Evolutionary conservation across 2,888 invertebrate genomes (phyloP), one percentile per base, ranked within the genome.

Genomic region (Drosophila neutralis): DNA sequence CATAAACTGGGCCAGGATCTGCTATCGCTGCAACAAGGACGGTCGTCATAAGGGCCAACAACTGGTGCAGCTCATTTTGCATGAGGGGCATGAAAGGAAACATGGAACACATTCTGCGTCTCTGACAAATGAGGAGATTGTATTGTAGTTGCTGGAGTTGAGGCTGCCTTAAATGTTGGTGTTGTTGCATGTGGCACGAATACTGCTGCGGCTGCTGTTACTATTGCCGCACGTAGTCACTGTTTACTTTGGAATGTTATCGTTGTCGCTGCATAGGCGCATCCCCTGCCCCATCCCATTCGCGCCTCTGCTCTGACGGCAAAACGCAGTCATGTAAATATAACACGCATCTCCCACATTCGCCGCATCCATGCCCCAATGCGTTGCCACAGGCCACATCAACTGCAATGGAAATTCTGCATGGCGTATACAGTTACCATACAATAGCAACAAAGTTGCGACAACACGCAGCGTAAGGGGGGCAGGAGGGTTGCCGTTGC

Each of bases 271-370:
- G 65, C 66, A 66, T 58, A 51, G 76, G 66, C 80, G 70, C 69
- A 75, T 63, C 82, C 48, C 24, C 21, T 27, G 6, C 10, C 49
- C n/a, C 33, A 4, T 1, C 18, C 31, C 35, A 33, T 33, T 62
- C 57, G 52, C 36, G 31, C 38, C 56, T 27, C 60, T 33, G 24
- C 33, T 60, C 73, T 77, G 87, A 76, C 87, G 84, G 70, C 54
- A 60, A 79, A 83, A 76, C 73, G 87, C 86, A 87, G 77, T 80
- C 90, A 83, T 83, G 90, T 76, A 87, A 90, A 89, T 90, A 71
- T 90, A 84, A 87, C 70, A 83, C 84, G 73, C 72, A 75, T 57
- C 57, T 56, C 60, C 63, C 52, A 67, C 69, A 72, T 63, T 70
- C 78, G 64, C 58, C 63, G 49, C 54, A 52, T 27, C 45, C 45